A percentile compares a stretch with the other conserved stretches of the same genome.
Evolutionary conservation across 1,140 invertebrate genomes (phyloP).

Genomic region (Radopholus similis): DNA sequence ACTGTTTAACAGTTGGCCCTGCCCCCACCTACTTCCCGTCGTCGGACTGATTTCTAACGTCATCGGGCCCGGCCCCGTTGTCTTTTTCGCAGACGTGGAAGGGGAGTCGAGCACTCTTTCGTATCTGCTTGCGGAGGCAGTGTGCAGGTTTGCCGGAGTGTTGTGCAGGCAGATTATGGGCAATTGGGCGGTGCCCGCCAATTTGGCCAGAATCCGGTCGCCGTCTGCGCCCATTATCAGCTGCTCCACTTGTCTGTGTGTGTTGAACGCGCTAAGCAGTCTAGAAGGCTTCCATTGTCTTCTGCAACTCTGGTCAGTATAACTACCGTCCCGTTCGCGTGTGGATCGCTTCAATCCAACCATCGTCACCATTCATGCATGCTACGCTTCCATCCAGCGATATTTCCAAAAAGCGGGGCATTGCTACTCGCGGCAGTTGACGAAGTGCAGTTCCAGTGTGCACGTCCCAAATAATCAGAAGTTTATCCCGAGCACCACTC

Average conservation of each 20-base stretch:
- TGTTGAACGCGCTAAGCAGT: slow-evolving; percentile 43
- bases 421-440: slow-evolving; percentile 48
- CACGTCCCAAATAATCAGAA: slow-evolving; percentile 46
- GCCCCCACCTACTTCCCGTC: neutral
- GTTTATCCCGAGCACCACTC: slow-evolving; percentile 37
- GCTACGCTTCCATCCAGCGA: slow-evolving; percentile 37
- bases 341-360: slow-evolving; percentile 50
- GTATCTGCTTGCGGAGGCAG: slow-evolving; percentile 8
- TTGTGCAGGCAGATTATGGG: slow-evolving; percentile 42
- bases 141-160: slow-evolving; percentile 36
- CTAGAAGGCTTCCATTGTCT: slow-evolving; percentile 12
- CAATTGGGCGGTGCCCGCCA: slow-evolving; percentile 39
- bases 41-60: neutral
- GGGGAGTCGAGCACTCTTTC: neutral
- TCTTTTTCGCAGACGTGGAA: neutral
- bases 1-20: neutral
- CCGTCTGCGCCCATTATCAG: slow-evolving; percentile 38
- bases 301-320: no score
- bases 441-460: slow-evolving; percentile 32
- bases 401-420: slow-evolving; percentile 28
- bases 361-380: slow-evolving; percentile 43
- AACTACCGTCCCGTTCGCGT: no score
- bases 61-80: neutral
- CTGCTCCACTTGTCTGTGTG: slow-evolving; percentile 31
- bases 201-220: slow-evolving; percentile 38